phyloP scores from a whole-genome alignment of 2,797 vertebrate species.

The Nothura maculosa region DNA sequence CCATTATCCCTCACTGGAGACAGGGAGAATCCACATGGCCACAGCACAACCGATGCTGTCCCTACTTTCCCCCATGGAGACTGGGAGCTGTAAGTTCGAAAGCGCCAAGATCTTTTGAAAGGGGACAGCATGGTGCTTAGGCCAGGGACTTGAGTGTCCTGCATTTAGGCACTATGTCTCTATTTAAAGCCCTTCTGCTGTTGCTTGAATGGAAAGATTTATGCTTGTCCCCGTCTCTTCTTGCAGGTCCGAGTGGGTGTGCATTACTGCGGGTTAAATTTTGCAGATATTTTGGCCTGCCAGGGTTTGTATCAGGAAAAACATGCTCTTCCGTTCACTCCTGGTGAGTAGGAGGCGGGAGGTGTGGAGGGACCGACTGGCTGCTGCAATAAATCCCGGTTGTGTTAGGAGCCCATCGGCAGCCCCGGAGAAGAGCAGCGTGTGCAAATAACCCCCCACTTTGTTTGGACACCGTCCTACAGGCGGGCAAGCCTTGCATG shows the following conservation, averaged over 20 bases:
- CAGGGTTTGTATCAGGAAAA: constrained; percentile 64
- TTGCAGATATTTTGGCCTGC: constrained; percentile 67
- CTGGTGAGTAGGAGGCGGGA: constrained; percentile 43
- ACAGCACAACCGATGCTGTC: background rate
- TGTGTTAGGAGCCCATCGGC: background rate
- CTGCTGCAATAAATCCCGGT: background rate
- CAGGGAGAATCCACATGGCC: background rate
- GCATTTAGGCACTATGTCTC: background rate
- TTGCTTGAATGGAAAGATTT: background rate
- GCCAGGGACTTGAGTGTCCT: accelerated
- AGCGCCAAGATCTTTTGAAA: background rate
- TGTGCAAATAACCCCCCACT: background rate
- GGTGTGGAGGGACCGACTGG: background rate
- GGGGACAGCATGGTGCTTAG: background rate
- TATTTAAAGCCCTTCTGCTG: background rate
- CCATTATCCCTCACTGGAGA: background rate
- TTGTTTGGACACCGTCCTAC: too few species aligned
- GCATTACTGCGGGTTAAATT: constrained; percentile 67
- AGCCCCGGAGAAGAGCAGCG: background rate
- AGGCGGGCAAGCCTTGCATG: accelerated
- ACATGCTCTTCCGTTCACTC: constrained; percentile 54
- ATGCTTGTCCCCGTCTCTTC: background rate
- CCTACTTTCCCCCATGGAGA: background rate
- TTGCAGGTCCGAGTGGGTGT: constrained; percentile 64
- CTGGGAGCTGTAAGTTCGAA: background rate